These are phyloP conservation scores for Mesorhabditis sp. DNA, from an alignment of 2,888 invertebrate genomes.

Conservation along the genomic window DNA sequence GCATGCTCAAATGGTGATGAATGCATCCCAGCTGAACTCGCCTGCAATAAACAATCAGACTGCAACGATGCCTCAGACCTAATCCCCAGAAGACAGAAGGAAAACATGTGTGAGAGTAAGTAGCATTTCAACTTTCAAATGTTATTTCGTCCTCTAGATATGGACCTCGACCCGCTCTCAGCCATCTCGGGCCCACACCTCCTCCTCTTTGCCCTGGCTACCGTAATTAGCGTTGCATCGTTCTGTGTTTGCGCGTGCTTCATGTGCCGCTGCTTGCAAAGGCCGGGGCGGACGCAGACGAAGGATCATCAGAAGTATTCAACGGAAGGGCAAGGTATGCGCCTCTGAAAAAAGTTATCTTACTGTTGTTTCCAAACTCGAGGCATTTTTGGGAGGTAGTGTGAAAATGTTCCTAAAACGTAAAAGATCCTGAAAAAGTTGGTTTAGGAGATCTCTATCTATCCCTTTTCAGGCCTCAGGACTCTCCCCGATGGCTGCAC, in stretches of 20 bases:
- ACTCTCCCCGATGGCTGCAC: slow-evolving; percentile 3
- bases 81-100: slow-evolving; percentile 24
- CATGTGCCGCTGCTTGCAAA: slow-evolving; percentile 26
- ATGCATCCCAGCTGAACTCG: slow-evolving; percentile 37
- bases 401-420: too few relatives aligned
- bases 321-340: slow-evolving; percentile 9
- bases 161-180: slow-evolving; percentile 30
- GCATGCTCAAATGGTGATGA: slow-evolving; percentile 34
- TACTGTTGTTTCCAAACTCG: too few relatives aligned
- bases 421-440: too few relatives aligned
- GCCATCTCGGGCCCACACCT: slow-evolving; percentile 28
- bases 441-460: too few relatives aligned
- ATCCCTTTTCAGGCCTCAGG: not conserved
- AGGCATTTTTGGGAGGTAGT: too few relatives aligned
- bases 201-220: slow-evolving; percentile 23
- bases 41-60: slow-evolving; percentile 36
- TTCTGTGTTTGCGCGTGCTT: slow-evolving; percentile 28
- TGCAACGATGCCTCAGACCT: slow-evolving; percentile 37
- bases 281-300: not conserved
- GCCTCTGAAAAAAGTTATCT: too few relatives aligned
- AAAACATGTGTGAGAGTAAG: slow-evolving; percentile 35
- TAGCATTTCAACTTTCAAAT: not conserved
- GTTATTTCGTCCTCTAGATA: slow-evolving; percentile 17
- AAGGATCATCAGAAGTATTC: slow-evolving; percentile 1
- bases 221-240: slow-evolving; percentile 23